phyloP scores from a whole-genome alignment of 2,113 vertebrate genomes.

The Leucosticte australis region DNA sequence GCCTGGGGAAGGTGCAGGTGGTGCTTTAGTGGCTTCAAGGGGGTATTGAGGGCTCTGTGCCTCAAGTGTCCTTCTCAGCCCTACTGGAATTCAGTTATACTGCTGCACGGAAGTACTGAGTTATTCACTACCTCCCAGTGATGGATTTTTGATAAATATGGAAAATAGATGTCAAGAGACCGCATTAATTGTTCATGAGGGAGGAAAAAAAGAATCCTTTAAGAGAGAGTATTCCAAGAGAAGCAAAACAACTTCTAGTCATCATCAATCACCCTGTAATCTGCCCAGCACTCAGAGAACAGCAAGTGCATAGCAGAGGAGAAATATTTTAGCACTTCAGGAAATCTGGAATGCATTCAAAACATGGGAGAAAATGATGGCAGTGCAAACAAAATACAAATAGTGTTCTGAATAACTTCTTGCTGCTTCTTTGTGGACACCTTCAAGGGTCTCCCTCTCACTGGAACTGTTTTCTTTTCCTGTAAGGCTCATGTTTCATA shows the following conservation, averaged over 20 bases:
- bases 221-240: background rate
- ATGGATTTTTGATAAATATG: background rate
- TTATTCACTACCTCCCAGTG: background rate
- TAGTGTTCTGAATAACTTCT: background rate
- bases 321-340: background rate
- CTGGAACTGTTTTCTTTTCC: background rate
- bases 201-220: background rate
- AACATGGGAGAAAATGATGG: background rate
- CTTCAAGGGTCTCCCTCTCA: conserved; percentile 24
- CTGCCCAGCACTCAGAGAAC: background rate
- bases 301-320: background rate
- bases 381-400: background rate
- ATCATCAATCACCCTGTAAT: background rate
- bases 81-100: background rate
- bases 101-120: background rate
- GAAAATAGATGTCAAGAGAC: background rate
- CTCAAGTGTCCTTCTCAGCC: background rate
- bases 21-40: background rate
- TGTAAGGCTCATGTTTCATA: background rate
- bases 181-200: background rate
- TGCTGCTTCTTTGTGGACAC: background rate
- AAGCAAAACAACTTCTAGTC: background rate
- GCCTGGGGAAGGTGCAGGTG: background rate
- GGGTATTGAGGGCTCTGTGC: background rate
- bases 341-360: background rate